Evolutionary conservation across 64 coral and sea anemone genomes (phyloP).

Genomic region (Stylophora pistillata): DNA sequence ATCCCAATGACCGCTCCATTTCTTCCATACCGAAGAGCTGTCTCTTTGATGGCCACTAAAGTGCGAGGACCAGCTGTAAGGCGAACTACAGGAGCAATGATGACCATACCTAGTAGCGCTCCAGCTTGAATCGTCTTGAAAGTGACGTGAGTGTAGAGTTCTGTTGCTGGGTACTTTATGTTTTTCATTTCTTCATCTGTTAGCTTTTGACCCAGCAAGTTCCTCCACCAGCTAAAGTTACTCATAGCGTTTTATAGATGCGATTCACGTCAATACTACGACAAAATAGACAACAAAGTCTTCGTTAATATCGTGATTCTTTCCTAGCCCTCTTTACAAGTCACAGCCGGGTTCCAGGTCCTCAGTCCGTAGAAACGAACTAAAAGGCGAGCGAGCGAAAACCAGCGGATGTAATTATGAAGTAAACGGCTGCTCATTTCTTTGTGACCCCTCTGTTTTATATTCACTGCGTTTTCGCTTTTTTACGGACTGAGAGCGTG

Average conservation of each 20-base stretch:
- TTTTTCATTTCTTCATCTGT: constrained; percentile 59
- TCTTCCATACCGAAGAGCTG: constrained; percentile 58
- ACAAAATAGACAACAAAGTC: neutral
- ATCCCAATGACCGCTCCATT: constrained; percentile 60
- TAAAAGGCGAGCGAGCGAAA: too few relatives aligned
- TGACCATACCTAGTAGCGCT: constrained; percentile 53
- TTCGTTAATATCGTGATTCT: too few relatives aligned
- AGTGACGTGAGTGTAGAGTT: constrained; percentile 58
- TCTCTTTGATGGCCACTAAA: constrained; percentile 32
- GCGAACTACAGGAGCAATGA: constrained; percentile 51
- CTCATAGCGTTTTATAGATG: neutral
- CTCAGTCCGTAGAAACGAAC: too few relatives aligned
- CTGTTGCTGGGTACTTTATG: constrained; percentile 33
- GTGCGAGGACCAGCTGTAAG: constrained; percentile 48
- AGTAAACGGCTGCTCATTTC: too few relatives aligned
- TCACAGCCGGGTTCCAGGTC: too few relatives aligned
- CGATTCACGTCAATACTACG: neutral
- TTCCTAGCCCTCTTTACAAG: too few relatives aligned
- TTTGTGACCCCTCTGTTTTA: too few relatives aligned
- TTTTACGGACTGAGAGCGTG: too few relatives aligned
- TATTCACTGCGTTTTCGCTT: too few relatives aligned
- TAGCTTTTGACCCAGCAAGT: constrained; percentile 59
- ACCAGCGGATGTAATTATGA: too few relatives aligned
- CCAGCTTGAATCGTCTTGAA: constrained; percentile 65
- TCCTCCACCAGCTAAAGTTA: constrained; percentile 53